phyloP scores from a whole-genome alignment of 1,140 invertebrate species.

The Eumeta japonica region DNA sequence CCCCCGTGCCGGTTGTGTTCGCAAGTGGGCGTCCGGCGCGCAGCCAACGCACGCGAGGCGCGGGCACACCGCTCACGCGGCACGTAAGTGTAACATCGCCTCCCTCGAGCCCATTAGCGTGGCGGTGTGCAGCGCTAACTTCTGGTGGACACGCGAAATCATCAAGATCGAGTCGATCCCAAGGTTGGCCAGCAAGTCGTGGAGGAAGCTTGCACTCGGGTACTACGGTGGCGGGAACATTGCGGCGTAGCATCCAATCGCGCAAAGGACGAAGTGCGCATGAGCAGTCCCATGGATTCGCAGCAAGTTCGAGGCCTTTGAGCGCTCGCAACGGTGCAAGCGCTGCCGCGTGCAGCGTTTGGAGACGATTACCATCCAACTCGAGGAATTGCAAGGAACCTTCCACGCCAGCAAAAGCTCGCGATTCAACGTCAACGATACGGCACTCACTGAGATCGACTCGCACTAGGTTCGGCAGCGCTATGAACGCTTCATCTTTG shows the following conservation, averaged over 20 bases:
- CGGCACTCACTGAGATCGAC: conserved; percentile 73
- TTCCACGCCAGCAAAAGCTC: conserved; percentile 72
- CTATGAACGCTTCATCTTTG: conserved; percentile 67
- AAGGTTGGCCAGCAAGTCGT: conserved; percentile 63
- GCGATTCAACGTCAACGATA: conserved; percentile 64
- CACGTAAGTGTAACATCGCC: conserved; percentile 74
- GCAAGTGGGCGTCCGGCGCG: conserved; percentile 58
- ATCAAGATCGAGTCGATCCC: conserved; percentile 73
- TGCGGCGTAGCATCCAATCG: conserved; percentile 75
- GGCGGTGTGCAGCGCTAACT: conserved; percentile 57
- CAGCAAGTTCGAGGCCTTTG: conserved; percentile 71
- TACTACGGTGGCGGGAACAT: conserved; percentile 66
- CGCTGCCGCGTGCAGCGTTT: conserved; percentile 63
- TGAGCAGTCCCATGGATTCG: conserved; percentile 81
- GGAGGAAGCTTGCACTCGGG: conserved; percentile 67
- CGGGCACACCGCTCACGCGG: conserved; percentile 67
- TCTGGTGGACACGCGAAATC: conserved; percentile 78
- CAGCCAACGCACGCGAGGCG: conserved; percentile 59
- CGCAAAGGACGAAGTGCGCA: conserved; percentile 71
- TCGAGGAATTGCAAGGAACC: conserved; percentile 71
- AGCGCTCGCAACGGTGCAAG: conserved; percentile 67
- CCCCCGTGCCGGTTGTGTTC: conserved; percentile 53
- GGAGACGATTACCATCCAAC: conserved; percentile 71
- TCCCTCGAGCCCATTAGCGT: conserved; percentile 64
- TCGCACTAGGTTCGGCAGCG: conserved; percentile 68